Percentiles rank a stretch among this genome's conserved stretches.
phyloP scores from a whole-genome alignment of 1,140 invertebrate species.

The Carposina sasakii region DNA sequence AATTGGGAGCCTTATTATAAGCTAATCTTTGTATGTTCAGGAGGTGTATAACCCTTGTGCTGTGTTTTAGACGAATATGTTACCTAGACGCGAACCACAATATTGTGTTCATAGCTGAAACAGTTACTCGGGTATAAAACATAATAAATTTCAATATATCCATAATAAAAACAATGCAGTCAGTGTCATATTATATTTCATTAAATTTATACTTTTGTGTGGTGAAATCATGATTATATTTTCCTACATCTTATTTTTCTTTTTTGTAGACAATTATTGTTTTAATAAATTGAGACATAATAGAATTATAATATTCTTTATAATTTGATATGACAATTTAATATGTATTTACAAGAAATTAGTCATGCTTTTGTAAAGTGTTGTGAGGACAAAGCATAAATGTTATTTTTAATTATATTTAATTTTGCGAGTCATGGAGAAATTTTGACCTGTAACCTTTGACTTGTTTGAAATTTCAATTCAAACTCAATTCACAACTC shows the following conservation, averaged over 20 bases:
- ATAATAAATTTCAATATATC: conserved; percentile 58
- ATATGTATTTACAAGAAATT: conserved; percentile 27
- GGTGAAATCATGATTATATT: conserved; percentile 56
- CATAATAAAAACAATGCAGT: conserved; percentile 51
- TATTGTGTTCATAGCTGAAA: conserved; percentile 66
- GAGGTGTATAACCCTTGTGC: conserved; percentile 45
- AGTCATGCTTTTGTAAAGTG: conserved; percentile 32
- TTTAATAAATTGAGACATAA: conserved; percentile 56
- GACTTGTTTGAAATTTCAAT: too few species aligned
- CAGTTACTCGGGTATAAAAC: conserved; percentile 54
- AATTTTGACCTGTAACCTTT: too few species aligned
- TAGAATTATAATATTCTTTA: conserved; percentile 39
- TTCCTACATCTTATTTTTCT: conserved; percentile 42
- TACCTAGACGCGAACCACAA: conserved; percentile 56
- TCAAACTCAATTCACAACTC: conserved; percentile 29
- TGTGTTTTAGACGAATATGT: conserved; percentile 53
- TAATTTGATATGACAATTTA: conserved; percentile 36
- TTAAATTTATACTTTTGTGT: conserved; percentile 52
- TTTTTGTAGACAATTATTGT: conserved; percentile 43
- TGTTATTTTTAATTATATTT: conserved; percentile 29
- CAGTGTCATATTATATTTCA: conserved; percentile 28
- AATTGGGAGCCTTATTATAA: conserved; percentile 42
- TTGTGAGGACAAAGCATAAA: conserved; percentile 23
- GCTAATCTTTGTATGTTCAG: conserved; percentile 45
- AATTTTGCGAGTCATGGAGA: too few species aligned